phyloP scores from a whole-genome alignment of 2,113 vertebrate genomes.

The Hippocampus abdominalis region DNA sequence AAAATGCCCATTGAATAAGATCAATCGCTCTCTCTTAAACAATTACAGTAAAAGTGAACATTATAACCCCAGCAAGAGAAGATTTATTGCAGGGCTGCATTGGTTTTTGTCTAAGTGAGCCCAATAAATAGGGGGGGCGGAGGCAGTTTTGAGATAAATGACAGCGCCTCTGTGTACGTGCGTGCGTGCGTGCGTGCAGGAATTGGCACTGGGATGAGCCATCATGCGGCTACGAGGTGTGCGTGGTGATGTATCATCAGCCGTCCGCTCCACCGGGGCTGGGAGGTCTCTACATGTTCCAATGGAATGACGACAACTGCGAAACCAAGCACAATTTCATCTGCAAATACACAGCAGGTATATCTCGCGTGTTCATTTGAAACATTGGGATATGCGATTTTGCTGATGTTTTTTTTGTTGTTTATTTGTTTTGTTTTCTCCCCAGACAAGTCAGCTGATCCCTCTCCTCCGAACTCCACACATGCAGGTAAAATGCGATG shows the following conservation, averaged over 20 bases:
- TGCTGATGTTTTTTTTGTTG: not conserved
- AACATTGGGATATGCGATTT: not conserved
- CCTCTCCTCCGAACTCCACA: constrained; percentile 43
- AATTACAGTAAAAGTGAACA: constrained; percentile 13
- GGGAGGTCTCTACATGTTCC: constrained; percentile 87
- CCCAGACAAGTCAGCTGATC: constrained; percentile 35
- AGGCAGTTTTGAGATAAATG: constrained; percentile 2
- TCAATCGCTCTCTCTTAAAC: constrained; percentile 10
- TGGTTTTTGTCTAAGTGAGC: not conserved
- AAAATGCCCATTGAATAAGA: constrained; percentile 3
- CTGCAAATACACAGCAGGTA: constrained; percentile 92
- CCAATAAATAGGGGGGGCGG: not conserved
- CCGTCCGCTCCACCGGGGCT: constrained; percentile 80
- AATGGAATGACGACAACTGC: constrained; percentile 96
- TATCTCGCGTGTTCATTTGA: not conserved
- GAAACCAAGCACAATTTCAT: constrained; percentile 96
- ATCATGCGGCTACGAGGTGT: constrained; percentile 90
- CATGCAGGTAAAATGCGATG: constrained; percentile 44
- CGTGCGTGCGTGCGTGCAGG: constrained; percentile 47
- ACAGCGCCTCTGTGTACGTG: constrained; percentile 12
- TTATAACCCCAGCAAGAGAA: not conserved
- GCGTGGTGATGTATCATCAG: constrained; percentile 97
- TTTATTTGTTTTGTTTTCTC: not conserved
- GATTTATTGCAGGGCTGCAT: not conserved
- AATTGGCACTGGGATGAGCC: constrained; percentile 98